Conservation (phyloP, 2,113 vertebrate genomes). For the Sinocyclocheilus grahami region DNA sequence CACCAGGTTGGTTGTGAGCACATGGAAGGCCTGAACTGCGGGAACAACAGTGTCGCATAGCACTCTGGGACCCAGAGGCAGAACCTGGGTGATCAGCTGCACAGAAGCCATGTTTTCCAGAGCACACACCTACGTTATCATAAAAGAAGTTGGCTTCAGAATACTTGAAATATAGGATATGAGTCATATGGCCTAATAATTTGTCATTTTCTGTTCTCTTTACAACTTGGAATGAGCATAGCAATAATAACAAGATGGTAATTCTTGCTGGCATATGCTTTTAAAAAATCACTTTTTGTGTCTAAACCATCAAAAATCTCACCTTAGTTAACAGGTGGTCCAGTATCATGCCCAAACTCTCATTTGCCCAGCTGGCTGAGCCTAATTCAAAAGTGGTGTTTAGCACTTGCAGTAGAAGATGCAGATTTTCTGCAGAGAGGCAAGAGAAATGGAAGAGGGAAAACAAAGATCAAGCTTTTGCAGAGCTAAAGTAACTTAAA, state of each 20-base stretch:
- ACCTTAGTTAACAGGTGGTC: slow-evolving; percentile 66
- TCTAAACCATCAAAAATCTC: slow-evolving; percentile 18
- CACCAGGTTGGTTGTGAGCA: slow-evolving; percentile 53
- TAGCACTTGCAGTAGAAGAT: slow-evolving; percentile 58
- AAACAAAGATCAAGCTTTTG: slow-evolving; percentile 46
- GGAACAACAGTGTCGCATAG: slow-evolving; percentile 67
- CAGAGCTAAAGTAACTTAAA: slow-evolving; percentile 63
- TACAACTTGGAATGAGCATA: background rate
- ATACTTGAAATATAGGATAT: background rate
- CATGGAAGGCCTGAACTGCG: slow-evolving; percentile 51
- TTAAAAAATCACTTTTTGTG: background rate
- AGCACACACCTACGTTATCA: slow-evolving; percentile 67
- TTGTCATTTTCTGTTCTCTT: background rate
- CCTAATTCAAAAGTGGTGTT: slow-evolving; percentile 58
- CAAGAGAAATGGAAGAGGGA: slow-evolving; percentile 22
- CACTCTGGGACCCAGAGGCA: slow-evolving; percentile 63
- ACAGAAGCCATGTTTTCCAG: slow-evolving; percentile 63
- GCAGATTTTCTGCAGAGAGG: slow-evolving; percentile 65
- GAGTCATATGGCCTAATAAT: background rate
- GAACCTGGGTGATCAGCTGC: slow-evolving; percentile 46
- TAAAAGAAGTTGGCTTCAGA: background rate
- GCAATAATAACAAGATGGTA: background rate
- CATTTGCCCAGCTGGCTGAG: slow-evolving; percentile 55
- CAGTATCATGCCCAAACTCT: slow-evolving; percentile 54
- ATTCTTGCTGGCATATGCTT: background rate